phyloP scores from a whole-genome alignment of 2,113 vertebrate genomes.

The Dipodomys ordii region DNA sequence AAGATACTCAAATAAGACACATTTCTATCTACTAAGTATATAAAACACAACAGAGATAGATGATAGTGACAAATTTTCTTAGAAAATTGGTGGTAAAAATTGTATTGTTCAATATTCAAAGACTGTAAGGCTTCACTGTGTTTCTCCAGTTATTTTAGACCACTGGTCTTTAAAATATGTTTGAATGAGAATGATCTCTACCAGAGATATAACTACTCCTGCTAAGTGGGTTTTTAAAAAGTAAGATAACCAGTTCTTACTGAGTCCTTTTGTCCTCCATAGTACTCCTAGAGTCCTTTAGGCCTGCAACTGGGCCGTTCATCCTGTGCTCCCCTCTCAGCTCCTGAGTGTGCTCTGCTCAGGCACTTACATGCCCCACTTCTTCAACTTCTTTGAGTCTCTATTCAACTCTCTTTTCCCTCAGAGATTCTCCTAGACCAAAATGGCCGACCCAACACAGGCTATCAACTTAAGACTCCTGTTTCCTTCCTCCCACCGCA shows the following conservation, averaged over 20 bases:
- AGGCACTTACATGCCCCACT: background rate
- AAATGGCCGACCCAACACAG: background rate
- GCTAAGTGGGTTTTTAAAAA: background rate
- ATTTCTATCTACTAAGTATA: background rate
- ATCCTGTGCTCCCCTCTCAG: background rate
- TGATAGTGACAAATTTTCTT: background rate
- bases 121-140: background rate
- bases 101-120: slow-evolving; percentile 13
- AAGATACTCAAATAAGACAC: background rate
- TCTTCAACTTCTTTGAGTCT: background rate
- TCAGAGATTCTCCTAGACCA: background rate
- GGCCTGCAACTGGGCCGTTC: background rate
- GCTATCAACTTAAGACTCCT: background rate
- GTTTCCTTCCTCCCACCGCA: background rate
- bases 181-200: background rate
- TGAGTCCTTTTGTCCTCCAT: background rate
- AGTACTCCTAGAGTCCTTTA: background rate
- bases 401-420: too few species aligned
- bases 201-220: background rate
- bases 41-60: slow-evolving; percentile 30
- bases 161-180: background rate
- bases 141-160: background rate
- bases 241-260: background rate
- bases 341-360: background rate
- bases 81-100: background rate